phyloP scores from a whole-genome alignment of 2,888 invertebrate species.

The Polia nebulosa region DNA sequence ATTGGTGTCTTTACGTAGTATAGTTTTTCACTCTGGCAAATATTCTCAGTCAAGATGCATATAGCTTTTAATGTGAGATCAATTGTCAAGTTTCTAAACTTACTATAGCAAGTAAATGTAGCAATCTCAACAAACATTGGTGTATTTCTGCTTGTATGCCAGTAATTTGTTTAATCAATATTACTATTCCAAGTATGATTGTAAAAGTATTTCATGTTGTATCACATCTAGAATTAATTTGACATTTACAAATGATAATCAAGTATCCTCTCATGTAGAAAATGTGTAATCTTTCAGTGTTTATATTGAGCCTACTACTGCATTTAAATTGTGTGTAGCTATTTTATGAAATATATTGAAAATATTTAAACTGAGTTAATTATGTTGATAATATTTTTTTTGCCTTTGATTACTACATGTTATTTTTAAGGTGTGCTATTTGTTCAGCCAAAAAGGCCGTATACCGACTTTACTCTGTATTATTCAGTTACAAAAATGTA shows the following conservation, averaged over 20 bases:
- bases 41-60: slow-evolving; percentile 38
- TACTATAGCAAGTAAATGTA: slow-evolving; percentile 41
- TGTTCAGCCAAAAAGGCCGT: not conserved
- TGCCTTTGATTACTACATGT: slow-evolving; percentile 3
- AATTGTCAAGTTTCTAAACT: slow-evolving; percentile 36
- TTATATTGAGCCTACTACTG: slow-evolving; percentile 41
- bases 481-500: slow-evolving; percentile 10
- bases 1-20: too few relatives aligned
- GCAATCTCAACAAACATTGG: slow-evolving; percentile 39
- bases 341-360: slow-evolving; percentile 10
- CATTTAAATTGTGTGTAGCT: slow-evolving; percentile 52
- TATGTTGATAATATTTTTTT: slow-evolving; percentile 22
- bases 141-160: slow-evolving; percentile 26
- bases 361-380: slow-evolving; percentile 7
- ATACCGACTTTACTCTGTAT: slow-evolving; percentile 8
- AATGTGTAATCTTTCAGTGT: slow-evolving; percentile 38
- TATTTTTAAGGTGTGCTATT: slow-evolving; percentile 13
- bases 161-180: slow-evolving; percentile 20
- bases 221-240: slow-evolving; percentile 27
- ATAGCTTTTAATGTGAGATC: slow-evolving; percentile 45
- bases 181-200: slow-evolving; percentile 38
- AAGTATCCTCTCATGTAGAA: slow-evolving; percentile 20
- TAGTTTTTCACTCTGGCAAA: slow-evolving; percentile 51
- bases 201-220: slow-evolving; percentile 21
- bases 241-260: slow-evolving; percentile 18